Evolutionary conservation across 2,113 vertebrate species (phyloP).

Genomic region (Uria lomvia): DNA sequence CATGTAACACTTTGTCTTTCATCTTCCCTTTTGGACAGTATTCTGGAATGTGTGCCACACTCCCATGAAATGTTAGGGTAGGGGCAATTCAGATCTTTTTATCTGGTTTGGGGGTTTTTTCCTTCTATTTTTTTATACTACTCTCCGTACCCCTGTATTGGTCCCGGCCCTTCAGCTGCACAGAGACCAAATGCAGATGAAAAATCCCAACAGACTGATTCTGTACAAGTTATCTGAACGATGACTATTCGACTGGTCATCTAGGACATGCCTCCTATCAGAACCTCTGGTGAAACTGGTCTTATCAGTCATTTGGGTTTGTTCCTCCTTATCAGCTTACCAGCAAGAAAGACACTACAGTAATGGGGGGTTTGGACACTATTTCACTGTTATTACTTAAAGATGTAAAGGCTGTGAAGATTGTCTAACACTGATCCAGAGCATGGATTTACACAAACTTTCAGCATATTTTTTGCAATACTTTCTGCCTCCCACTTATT

Average conservation of each 20-base stretch:
- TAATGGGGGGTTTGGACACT: neutral
- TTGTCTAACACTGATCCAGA: neutral
- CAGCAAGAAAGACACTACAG: neutral
- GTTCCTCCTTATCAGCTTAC: neutral
- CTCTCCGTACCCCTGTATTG: neutral
- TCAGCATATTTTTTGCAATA: neutral
- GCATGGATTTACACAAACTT: neutral
- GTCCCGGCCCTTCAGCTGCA: neutral
- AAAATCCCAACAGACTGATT: neutral
- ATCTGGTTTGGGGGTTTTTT: neutral
- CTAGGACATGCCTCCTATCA: neutral
- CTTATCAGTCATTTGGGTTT: neutral
- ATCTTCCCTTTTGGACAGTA: neutral
- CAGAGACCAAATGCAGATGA: neutral
- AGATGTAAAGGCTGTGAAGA: neutral
- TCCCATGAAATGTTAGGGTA: neutral
- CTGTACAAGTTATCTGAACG: neutral
- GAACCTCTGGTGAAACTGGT: neutral
- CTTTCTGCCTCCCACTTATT: neutral
- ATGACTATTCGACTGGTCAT: neutral
- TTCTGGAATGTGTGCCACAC: neutral
- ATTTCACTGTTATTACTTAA: neutral
- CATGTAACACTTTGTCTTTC: neutral
- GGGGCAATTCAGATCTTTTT: neutral
- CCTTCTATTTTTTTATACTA: neutral